Evolutionary conservation across 2,113 vertebrate genomes (phyloP), one percentile per base, ranked within the genome.

Genomic region (Accipiter virgatus): DNA sequence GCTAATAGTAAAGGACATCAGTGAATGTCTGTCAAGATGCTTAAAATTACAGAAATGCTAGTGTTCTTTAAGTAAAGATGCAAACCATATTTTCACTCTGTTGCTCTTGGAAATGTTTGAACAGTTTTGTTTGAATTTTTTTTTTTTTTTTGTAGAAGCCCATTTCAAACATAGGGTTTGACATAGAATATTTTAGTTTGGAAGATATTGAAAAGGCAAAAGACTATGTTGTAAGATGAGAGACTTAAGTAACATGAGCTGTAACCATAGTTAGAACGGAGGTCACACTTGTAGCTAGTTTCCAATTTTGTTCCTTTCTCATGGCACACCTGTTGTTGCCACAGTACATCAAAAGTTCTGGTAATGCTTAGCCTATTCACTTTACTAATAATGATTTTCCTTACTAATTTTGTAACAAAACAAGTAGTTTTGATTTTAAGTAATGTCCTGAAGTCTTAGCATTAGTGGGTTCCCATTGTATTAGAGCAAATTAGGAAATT

Each of bases 401-500:
- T 96, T 93, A 27, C 5, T 78, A 80, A 86, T 59, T 92, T 71
- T 83, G 9, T 63, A 79, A 62, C 19, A 7, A 80, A 79, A 62
- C 19, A 7, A 80, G 42, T 67, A 92, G 36, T 40, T 94, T 97
- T 86, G 79, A 61, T 94, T 88, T 71, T 81, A 93, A 95, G 31
- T 61, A 66, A 62, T 82, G 27, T 94, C 85, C 81, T 19, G 48
- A 78, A 96, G 81, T 17, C 58, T 92, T 68, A 18, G 23, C n/a
- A 22, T 93, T 92, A 61, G 27, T 92, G n/a, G 7, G 26, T 82
- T 94, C 91, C 38, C 31, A 78, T 89, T 78, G 79, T 71, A 78
- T 86, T 75, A 92, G 66, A 72, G 61, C 8, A 87, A 91, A 84
- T 96, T 82, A 43, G 43, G 38, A 95, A 94, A 92, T 92, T 77